These are phyloP conservation scores for Pomacea maculata DNA, from an alignment of 1,140 invertebrate species.

Conservation along the genomic window DNA sequence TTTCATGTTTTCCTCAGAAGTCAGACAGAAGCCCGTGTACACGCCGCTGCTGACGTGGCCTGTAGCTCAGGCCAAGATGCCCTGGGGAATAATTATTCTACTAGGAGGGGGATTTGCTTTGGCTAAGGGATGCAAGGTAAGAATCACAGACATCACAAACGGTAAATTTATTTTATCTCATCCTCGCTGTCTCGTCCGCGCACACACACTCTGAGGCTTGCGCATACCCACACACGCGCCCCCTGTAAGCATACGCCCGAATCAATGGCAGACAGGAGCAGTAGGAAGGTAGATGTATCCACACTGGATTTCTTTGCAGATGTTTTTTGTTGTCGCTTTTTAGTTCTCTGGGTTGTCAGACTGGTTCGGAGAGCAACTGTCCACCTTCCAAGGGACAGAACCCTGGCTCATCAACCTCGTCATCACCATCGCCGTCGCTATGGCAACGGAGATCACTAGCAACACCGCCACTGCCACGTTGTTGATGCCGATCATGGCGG, in stretches of 20 bases:
- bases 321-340: neutral
- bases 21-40: neutral
- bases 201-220: too few species aligned
- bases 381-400: conserved; percentile 36
- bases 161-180: too few species aligned
- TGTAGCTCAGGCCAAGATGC: conserved; percentile 60
- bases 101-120: conserved; percentile 86
- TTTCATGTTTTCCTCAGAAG: neutral
- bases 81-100: conserved; percentile 67
- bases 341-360: conserved; percentile 41
- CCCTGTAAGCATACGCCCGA: too few species aligned
- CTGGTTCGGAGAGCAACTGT: conserved; percentile 42
- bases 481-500: conserved; percentile 66
- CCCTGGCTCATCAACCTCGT: conserved; percentile 52
- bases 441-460: conserved; percentile 67
- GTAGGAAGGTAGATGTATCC: too few species aligned
- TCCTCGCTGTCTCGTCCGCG: too few species aligned
- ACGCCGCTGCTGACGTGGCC: conserved; percentile 62
- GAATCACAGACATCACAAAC: too few species aligned
- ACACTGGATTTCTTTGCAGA: too few species aligned
- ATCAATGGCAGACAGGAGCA: too few species aligned
- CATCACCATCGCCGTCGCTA: conserved; percentile 57
- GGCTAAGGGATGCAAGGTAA: conserved; percentile 74
- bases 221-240: too few species aligned
- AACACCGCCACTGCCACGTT: conserved; percentile 68